Evolutionary conservation across 2,888 invertebrate genomes (phyloP), one percentile per base, ranked within the genome.

Genomic region (Leptopilina syphax): DNA sequence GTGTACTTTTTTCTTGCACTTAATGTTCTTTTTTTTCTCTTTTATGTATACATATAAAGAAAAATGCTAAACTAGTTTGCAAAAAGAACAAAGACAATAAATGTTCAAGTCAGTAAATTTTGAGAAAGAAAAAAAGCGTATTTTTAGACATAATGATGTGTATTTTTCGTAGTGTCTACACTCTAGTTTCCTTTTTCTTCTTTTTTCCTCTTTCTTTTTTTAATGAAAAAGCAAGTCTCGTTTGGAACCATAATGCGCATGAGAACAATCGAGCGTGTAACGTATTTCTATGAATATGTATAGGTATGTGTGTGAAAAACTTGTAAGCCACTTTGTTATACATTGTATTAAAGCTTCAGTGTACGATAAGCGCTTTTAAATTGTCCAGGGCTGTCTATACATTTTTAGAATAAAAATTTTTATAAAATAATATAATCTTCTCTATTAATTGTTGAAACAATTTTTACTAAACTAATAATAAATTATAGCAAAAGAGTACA

Each of bases 311-410:
- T 50, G 50, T 50, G 9, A 44, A 13, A n/a, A 73, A 34, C 73
- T 57, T 57, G 57, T 73, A 73, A 73, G n/a, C 73, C 73, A 57
- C 57, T 73, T 34, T 70, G 50, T 70, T 50, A 12, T n/a, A 70
- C 27, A 54, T 68, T 70, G 34, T 57, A 27, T 24, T 34, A 70
- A 70, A 27, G 27, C 12, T 50, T 67, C 50, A 24, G 27, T 4
- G 27, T 10, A 27, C 50, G 27, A 70, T 54, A 70, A 70, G 70
- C 24, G 70, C 13, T 70, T 70, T 54, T 70, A 70, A 50, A 70
- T 70, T 27, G 70, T 34, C 27, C 50, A 70, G 50, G 54, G 70
- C 27, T 24, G 50, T 54, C 27, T 7, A 0, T 27, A 68, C 18
- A 9, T 47, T 67, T 50, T 44, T 24, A 12, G 10, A 54, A 47